Conservation (phyloP, 2,797 vertebrate species). For the Sciurus carolinensis region DNA sequence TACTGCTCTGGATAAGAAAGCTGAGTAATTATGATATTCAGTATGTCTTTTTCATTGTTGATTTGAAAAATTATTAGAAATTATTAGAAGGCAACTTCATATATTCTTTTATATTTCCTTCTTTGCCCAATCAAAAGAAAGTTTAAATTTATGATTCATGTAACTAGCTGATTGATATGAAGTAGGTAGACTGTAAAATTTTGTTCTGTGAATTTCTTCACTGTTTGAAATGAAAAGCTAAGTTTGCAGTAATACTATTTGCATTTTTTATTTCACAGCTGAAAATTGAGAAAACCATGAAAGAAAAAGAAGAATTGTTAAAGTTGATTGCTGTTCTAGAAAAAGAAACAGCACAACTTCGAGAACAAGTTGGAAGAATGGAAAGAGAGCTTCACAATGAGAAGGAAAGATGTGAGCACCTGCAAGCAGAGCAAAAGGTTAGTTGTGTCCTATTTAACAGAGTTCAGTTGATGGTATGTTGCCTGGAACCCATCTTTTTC, state of each 20-base stretch:
- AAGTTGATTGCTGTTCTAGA: slow-evolving; percentile 93
- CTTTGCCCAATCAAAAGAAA: slow-evolving; percentile 24
- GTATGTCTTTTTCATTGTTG: slow-evolving; percentile 19
- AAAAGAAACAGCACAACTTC: slow-evolving; percentile 94
- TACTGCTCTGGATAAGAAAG: slow-evolving; percentile 1
- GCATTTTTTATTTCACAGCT: slow-evolving; percentile 89
- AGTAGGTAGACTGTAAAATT: neutral
- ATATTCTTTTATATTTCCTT: slow-evolving; percentile 36
- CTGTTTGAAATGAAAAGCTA: slow-evolving; percentile 57
- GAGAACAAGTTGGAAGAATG: slow-evolving; percentile 92
- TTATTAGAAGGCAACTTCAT: slow-evolving; percentile 21
- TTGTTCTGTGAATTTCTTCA: slow-evolving; percentile 15
- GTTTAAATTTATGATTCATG: slow-evolving; percentile 57
- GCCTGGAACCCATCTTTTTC: slow-evolving; percentile 71
- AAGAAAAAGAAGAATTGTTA: slow-evolving; percentile 96
- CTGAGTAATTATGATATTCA: neutral
- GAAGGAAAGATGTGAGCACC: slow-evolving; percentile 91
- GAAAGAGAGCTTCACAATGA: slow-evolving; percentile 93
- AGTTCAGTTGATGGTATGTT: slow-evolving; percentile 63
- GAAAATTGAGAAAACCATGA: slow-evolving; percentile 96
- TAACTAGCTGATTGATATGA: slow-evolving; percentile 25
- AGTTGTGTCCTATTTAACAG: slow-evolving; percentile 80
- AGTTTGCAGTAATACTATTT: neutral
- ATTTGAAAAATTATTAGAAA: slow-evolving; percentile 60
- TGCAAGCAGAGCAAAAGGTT: slow-evolving; percentile 95